Percentiles rank a stretch among this genome's conserved stretches.
These are phyloP conservation scores for Chromobotia macracanthus DNA, from an alignment of 2,797 vertebrate species.

Conservation along the genomic window DNA sequence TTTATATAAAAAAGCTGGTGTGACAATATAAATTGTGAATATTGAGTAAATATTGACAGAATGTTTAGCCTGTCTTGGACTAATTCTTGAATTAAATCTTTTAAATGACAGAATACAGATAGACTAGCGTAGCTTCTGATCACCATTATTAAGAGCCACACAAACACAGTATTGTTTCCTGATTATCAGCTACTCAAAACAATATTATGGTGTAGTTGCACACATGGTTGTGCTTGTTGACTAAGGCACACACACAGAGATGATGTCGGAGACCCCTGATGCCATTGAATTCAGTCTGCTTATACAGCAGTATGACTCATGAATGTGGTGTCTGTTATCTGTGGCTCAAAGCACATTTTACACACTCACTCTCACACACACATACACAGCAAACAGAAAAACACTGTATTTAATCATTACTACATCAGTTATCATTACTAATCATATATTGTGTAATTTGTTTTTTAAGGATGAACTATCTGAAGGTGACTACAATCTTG, in stretches of 20 bases:
- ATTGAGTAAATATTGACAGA: no score
- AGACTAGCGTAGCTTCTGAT: no score
- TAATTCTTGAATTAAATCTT: no score
- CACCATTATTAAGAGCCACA: not conserved
- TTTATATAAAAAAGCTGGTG: no score
- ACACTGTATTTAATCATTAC: not conserved
- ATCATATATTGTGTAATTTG: not conserved
- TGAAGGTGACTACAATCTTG: conserved; percentile 73
- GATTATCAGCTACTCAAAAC: not conserved
- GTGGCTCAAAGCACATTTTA: conserved; percentile 38
- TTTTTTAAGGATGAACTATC: conserved; percentile 70
- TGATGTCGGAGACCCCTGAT: conserved; percentile 52
- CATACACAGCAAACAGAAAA: not conserved
- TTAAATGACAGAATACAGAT: no score
- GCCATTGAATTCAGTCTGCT: conserved; percentile 57
- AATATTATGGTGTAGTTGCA: conserved; percentile 3
- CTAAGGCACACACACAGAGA: conserved; percentile 28
- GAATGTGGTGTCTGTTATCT: conserved; percentile 61
- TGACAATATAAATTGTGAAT: no score
- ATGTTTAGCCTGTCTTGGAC: no score
- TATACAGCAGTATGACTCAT: conserved; percentile 61
- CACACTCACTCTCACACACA: not conserved
- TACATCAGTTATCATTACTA: not conserved
- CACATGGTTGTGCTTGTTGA: conserved; percentile 11
- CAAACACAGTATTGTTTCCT: not conserved